These are phyloP conservation scores for Spodoptera littoralis DNA, from an alignment of 2,888 invertebrate species.

Conservation along the genomic window DNA sequence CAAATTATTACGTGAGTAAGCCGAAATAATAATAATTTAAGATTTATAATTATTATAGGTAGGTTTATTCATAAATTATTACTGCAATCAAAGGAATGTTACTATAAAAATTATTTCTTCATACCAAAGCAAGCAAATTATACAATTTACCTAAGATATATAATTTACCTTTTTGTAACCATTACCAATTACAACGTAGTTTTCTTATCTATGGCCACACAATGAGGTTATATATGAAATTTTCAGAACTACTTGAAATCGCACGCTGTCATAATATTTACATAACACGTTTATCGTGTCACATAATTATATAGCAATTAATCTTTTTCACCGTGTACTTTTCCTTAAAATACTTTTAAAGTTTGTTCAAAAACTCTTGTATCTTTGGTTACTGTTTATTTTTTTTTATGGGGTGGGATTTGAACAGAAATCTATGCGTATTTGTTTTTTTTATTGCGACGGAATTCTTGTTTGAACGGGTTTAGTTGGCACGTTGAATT, in stretches of 20 bases:
- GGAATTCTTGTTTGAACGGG: constrained; percentile 25
- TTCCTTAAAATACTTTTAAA: constrained; percentile 17
- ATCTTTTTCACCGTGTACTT: constrained; percentile 24
- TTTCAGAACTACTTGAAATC: constrained; percentile 36
- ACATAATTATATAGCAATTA: constrained; percentile 3
- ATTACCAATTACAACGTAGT: constrained; percentile 10
- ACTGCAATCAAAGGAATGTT: no score
- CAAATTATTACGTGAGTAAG: no score
- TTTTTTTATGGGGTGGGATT: constrained; percentile 14
- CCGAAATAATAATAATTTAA: no score
- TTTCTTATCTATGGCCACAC: constrained; percentile 20
- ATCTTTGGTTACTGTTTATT: constrained; percentile 6
- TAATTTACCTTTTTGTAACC: neutral
- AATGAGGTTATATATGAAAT: constrained; percentile 15
- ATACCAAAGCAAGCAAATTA: no score
- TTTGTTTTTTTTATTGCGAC: constrained; percentile 22
- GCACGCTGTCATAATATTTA: constrained; percentile 54
- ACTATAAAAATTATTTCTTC: no score
- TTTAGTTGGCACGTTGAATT: constrained; percentile 11
- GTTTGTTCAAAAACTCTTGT: constrained; percentile 1
- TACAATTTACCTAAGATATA: neutral
- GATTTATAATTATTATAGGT: no score
- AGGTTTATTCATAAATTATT: no score
- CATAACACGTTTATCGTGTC: constrained; percentile 11
- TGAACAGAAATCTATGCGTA: constrained; percentile 11